These are phyloP conservation scores for Myanophis thanlyinensis DNA, from an alignment of 2,113 vertebrate genomes.

Conservation along the genomic window DNA sequence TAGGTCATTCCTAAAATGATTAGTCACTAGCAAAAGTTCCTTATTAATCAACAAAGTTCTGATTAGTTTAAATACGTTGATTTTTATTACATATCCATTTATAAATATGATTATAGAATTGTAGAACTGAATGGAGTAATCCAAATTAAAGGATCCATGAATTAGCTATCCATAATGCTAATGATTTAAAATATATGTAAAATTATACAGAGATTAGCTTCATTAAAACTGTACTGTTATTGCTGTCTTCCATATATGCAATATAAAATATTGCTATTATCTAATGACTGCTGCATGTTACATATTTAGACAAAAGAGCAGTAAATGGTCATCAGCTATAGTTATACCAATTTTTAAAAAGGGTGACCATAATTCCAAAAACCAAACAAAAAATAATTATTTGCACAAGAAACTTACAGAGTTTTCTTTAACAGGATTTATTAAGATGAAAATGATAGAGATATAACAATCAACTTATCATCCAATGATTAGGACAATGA, in stretches of 20 bases:
- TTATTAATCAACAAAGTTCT: not conserved
- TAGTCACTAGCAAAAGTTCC: not conserved
- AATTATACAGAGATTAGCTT: not conserved
- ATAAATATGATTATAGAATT: not conserved
- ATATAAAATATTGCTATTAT: not conserved
- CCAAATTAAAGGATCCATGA: not conserved
- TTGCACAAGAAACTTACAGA: not conserved
- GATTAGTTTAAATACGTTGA: not conserved
- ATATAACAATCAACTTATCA: not conserved
- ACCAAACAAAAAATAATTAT: not conserved
- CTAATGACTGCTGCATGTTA: not conserved
- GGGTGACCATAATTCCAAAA: too few relatives aligned
- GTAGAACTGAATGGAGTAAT: not conserved
- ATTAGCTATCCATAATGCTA: not conserved
- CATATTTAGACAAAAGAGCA: not conserved
- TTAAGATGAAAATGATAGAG: not conserved
- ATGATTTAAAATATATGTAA: not conserved
- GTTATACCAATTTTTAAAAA: too few relatives aligned
- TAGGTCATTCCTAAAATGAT: not conserved
- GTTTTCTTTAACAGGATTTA: not conserved
- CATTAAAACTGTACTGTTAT: not conserved
- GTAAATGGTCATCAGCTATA: too few relatives aligned
- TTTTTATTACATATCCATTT: not conserved
- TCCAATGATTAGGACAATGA: not conserved
- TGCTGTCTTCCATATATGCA: not conserved